Conservation (phyloP, 2,888 invertebrate species). For the Clitarchus hookeri region DNA sequence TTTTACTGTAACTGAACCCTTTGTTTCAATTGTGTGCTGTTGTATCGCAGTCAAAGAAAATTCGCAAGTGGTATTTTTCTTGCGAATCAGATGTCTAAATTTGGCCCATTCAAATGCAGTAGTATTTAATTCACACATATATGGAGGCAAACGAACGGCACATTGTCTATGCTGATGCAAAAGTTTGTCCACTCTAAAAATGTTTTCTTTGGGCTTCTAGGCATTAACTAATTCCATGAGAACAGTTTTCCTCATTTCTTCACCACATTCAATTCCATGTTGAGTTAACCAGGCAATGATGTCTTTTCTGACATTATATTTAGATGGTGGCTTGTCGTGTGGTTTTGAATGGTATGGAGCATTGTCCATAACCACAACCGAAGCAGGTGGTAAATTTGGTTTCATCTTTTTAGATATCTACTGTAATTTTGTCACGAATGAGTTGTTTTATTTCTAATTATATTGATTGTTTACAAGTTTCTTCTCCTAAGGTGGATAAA, state of each 20-base stretch:
- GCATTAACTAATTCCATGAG: background rate
- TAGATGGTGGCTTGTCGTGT: background rate
- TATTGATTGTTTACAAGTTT: too few relatives aligned
- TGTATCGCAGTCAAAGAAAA: background rate
- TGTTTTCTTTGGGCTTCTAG: background rate
- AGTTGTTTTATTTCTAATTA: too few relatives aligned
- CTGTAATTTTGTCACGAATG: too few relatives aligned
- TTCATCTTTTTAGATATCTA: background rate
- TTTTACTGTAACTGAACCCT: constrained; percentile 15
- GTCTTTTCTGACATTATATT: constrained; percentile 6
- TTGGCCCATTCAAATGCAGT: background rate
- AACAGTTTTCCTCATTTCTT: background rate
- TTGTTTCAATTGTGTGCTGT: background rate
- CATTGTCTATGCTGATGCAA: background rate
- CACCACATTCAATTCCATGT: background rate
- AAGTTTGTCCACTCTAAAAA: background rate
- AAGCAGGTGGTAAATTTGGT: background rate
- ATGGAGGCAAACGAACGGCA: background rate
- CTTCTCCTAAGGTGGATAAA: too few relatives aligned
- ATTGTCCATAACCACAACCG: background rate
- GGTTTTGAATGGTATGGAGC: background rate
- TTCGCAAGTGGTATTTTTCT: background rate
- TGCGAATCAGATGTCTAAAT: background rate
- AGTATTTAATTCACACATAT: constrained; percentile 21
- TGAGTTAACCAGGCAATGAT: background rate